Evolutionary conservation across 2,797 vertebrate species (phyloP).

Genomic region (Gymnopithys bicolor): DNA sequence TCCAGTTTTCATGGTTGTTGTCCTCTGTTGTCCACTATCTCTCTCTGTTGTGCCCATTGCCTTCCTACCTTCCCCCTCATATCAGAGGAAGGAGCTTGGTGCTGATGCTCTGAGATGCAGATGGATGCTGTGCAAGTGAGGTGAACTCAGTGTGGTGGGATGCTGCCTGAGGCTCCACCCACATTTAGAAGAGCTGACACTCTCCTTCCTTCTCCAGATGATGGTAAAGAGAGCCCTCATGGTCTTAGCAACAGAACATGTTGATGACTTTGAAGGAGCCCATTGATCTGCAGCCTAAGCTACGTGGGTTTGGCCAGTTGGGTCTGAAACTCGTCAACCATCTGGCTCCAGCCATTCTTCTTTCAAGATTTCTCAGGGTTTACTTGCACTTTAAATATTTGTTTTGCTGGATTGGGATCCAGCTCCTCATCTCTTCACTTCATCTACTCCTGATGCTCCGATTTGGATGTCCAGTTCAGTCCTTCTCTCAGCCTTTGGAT

Average conservation of each 20-base stretch:
- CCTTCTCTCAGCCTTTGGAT: not conserved
- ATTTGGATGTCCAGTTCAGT: not conserved
- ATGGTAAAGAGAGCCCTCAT: not conserved
- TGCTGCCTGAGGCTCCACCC: not conserved
- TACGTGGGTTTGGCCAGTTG: not conserved
- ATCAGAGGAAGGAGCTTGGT: accelerated
- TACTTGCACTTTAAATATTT: not conserved
- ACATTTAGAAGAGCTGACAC: not conserved
- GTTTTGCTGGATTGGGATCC: not conserved
- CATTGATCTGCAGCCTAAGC: not conserved
- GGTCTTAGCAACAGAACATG: not conserved
- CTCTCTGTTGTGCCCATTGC: not conserved
- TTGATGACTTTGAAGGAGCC: not conserved
- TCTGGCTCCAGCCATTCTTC: not conserved
- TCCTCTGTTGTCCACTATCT: not conserved
- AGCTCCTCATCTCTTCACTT: not conserved
- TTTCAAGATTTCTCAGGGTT: not conserved
- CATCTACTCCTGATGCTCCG: not conserved
- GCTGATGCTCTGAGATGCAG: not conserved
- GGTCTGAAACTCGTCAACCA: not conserved
- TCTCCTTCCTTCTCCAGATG: not conserved
- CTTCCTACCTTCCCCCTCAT: not conserved
- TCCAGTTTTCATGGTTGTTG: not conserved
- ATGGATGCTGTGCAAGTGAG: not conserved
- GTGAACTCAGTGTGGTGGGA: not conserved